Conservation (phyloP, 2,113 vertebrate species). For the Chaetodon trifascialis region DNA sequence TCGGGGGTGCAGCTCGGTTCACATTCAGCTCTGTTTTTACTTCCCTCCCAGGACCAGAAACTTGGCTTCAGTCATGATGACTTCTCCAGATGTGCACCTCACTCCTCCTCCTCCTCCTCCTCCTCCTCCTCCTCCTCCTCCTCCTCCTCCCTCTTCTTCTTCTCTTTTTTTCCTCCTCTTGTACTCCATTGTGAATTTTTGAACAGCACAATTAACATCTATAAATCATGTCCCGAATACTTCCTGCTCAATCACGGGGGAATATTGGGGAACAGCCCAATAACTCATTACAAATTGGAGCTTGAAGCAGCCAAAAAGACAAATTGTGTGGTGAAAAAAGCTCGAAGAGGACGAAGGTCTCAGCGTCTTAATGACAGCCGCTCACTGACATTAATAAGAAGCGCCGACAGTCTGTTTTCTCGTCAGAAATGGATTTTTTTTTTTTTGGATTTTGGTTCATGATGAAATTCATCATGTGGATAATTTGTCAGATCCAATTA, state of each 20-base stretch:
- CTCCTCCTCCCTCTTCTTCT: too few relatives aligned
- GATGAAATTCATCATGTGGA: constrained; percentile 57
- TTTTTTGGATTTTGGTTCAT: constrained; percentile 9
- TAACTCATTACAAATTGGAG: constrained; percentile 83
- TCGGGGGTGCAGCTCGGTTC: constrained; percentile 82
- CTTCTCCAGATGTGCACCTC: constrained; percentile 86
- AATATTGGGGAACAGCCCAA: constrained; percentile 81
- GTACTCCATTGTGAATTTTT: constrained; percentile 81
- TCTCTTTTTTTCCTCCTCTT: constrained; percentile 60
- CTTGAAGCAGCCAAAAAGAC: constrained; percentile 78
- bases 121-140: too few relatives aligned
- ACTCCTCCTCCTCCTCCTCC: constrained; percentile 56
- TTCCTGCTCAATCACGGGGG: constrained; percentile 83
- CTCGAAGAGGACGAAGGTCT: constrained; percentile 63
- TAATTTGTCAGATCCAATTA: constrained; percentile 62
- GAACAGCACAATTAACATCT: constrained; percentile 84
- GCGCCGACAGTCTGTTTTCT: constrained; percentile 56
- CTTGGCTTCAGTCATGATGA: constrained; percentile 80
- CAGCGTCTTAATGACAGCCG: constrained; percentile 65
- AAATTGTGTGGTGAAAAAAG: constrained; percentile 69
- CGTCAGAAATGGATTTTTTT: constrained; percentile 26
- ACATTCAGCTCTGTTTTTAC: constrained; percentile 80
- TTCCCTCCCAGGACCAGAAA: constrained; percentile 83
- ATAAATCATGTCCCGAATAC: constrained; percentile 86
- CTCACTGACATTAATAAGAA: constrained; percentile 73